phyloP scores from a whole-genome alignment of 1,140 invertebrate species.

The Pseudobourletiella spinata region DNA sequence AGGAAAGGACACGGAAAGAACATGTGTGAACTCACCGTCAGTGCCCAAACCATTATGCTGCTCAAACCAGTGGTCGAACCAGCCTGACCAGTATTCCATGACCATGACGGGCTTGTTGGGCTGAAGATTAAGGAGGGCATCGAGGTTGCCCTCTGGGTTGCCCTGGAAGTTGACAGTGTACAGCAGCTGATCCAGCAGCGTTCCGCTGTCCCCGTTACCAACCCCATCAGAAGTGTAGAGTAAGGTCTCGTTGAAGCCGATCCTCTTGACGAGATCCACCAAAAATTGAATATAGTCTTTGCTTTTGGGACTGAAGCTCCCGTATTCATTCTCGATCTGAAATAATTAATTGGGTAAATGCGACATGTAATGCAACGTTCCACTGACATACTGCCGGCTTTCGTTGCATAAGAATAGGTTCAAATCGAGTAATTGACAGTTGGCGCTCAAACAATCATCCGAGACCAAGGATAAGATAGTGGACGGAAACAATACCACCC shows the following conservation, averaged over 20 bases:
- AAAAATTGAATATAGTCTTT: conserved; percentile 7
- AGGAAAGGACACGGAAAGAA: no score
- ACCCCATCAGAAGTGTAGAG: conserved; percentile 12
- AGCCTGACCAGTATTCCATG: conserved; percentile 49
- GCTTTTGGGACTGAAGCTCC: conserved; percentile 2
- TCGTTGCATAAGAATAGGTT: no score
- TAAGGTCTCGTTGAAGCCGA: neutral
- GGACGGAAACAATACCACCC: no score
- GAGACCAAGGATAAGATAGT: no score
- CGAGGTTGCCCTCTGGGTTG: conserved; percentile 12
- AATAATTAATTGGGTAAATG: neutral
- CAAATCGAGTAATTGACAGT: no score
- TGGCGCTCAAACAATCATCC: no score
- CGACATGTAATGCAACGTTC: neutral
- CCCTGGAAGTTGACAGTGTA: conserved; percentile 25
- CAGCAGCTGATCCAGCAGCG: conserved; percentile 14
- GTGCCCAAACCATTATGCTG: conserved; percentile 1
- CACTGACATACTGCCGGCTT: no score
- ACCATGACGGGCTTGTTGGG: conserved; percentile 33
- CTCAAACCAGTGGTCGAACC: conserved; percentile 37
- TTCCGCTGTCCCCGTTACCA: neutral
- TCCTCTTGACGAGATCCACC: neutral
- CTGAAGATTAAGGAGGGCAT: conserved; percentile 19
- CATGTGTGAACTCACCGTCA: conserved; percentile 10
- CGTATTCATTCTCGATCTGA: conserved; percentile 21